phyloP scores from a whole-genome alignment of 2,888 invertebrate genomes.

The Ophion obscuratus region DNA sequence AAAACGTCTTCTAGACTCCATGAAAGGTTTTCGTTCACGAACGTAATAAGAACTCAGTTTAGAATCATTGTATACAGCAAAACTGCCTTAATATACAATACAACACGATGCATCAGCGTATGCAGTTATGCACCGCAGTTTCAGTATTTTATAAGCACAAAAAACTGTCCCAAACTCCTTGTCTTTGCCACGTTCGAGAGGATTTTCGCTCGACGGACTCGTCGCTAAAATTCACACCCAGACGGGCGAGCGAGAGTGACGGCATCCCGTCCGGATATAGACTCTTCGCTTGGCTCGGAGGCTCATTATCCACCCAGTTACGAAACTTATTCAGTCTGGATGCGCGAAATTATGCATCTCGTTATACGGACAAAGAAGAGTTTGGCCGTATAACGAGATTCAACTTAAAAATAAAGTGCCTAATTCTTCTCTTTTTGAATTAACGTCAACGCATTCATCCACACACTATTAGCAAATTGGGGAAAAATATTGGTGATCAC shows the following conservation, averaged over 20 bases:
- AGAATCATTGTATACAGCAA: neutral
- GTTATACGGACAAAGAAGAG: neutral
- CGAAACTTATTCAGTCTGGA: conserved; percentile 31
- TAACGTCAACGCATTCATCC: neutral
- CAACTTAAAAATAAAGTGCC: no score
- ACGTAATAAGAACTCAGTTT: neutral
- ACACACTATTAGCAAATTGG: no score
- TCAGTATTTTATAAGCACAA: neutral
- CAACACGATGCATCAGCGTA: neutral
- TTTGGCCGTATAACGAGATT: neutral
- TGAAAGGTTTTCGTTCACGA: no score
- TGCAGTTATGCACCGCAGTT: neutral
- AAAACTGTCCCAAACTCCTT: neutral
- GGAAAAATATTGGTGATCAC: no score
- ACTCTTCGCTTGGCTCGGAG: conserved; percentile 41
- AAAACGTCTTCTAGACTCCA: no score
- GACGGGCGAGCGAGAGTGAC: conserved; percentile 30
- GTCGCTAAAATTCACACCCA: conserved; percentile 53
- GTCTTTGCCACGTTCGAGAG: neutral
- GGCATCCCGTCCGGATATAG: conserved; percentile 57
- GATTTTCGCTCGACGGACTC: conserved; percentile 22
- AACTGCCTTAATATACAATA: neutral
- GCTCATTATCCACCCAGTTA: conserved; percentile 39
- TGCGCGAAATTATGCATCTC: conserved; percentile 21
- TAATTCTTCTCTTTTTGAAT: neutral